Evolutionary conservation across 2,888 invertebrate genomes (phyloP).

Genomic region (Plutella xylostella): DNA sequence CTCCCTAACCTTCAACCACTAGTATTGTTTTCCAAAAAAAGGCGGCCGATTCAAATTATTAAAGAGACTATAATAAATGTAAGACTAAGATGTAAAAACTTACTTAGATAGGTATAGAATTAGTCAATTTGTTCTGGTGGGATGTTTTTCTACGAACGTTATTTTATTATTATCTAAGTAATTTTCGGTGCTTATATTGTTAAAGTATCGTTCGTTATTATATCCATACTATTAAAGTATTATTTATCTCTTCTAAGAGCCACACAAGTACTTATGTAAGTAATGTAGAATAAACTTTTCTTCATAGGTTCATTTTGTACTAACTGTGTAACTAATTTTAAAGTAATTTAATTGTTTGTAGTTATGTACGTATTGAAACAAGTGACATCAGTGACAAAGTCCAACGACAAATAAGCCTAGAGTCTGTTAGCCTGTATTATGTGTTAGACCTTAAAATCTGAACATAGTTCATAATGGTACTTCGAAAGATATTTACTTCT

Average conservation of each 20-base stretch:
- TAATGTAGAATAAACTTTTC: no score
- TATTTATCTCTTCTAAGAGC: not conserved
- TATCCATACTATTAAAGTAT: not conserved
- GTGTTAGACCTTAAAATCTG: slow-evolving; percentile 12
- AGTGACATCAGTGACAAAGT: no score
- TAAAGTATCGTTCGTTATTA: slow-evolving; percentile 44
- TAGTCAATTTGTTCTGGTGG: slow-evolving; percentile 67
- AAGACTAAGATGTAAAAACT: slow-evolving; percentile 39
- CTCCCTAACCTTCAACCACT: slow-evolving; percentile 25
- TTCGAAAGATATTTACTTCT: slow-evolving; percentile 35
- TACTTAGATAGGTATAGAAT: slow-evolving; percentile 60
- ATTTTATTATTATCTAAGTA: slow-evolving; percentile 39
- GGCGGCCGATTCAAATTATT: slow-evolving; percentile 63
- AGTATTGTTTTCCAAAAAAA: slow-evolving; percentile 32
- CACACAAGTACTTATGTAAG: no score
- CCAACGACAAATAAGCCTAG: slow-evolving; percentile 5
- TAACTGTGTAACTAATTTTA: no score
- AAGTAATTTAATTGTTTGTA: no score
- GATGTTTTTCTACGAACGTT: slow-evolving; percentile 57
- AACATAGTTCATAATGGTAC: slow-evolving; percentile 29
- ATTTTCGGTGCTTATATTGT: slow-evolving; percentile 61
- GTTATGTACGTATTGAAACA: no score
- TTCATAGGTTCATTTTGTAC: no score
- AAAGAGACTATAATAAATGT: slow-evolving; percentile 58
- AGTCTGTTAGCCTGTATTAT: not conserved